Evolutionary conservation across 2,113 vertebrate genomes (phyloP).

Genomic region (Mobula birostris): DNA sequence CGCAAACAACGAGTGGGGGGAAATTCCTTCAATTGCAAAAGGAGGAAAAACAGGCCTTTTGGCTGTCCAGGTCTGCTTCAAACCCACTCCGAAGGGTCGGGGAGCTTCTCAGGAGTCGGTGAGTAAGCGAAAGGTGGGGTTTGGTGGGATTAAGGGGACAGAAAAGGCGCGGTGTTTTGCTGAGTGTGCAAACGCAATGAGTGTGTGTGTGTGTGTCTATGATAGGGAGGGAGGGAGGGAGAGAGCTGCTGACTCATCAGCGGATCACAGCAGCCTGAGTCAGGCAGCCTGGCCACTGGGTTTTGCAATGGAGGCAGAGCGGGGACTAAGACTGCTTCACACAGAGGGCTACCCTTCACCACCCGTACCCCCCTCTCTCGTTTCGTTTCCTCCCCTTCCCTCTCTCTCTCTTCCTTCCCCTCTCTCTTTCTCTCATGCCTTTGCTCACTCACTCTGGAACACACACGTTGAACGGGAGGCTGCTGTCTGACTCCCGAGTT

Average conservation of each 20-base stretch:
- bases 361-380: too few species aligned
- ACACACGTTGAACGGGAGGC: neutral
- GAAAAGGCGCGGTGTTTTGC: conserved; percentile 1
- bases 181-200: conserved; percentile 35
- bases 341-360: neutral
- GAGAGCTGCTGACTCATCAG: conserved; percentile 33
- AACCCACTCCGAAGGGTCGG: neutral
- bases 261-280: conserved; percentile 34
- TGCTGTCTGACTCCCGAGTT: neutral
- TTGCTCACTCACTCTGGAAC: too few species aligned
- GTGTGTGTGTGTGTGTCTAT: neutral
- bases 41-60: neutral
- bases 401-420: too few species aligned
- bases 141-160: neutral
- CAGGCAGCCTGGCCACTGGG: conserved; percentile 1
- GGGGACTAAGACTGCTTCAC: neutral
- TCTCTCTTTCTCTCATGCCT: too few species aligned
- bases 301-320: conserved; percentile 13
- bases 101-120: neutral
- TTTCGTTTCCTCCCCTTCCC: too few species aligned
- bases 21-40: conserved; percentile 33
- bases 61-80: neutral
- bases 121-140: neutral
- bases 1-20: conserved; percentile 31
- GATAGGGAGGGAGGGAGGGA: neutral